Evolutionary conservation across 1,140 invertebrate genomes (phyloP), one percentile per base, ranked within the genome.

Genomic region (Metaphire vulgaris): DNA sequence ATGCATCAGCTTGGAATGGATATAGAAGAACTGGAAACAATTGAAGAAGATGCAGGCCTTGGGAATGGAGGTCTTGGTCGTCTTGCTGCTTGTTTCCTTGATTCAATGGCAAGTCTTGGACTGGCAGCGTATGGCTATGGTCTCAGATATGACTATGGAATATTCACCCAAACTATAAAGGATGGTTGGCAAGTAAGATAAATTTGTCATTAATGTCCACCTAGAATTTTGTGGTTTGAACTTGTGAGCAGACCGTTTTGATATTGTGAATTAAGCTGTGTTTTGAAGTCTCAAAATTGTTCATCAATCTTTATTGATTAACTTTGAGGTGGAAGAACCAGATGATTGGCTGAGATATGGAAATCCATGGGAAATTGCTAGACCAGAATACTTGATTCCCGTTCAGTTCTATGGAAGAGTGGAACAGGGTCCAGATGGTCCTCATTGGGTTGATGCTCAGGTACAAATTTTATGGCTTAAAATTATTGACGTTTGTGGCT

Each of bases 21-120:
- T 83, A 98, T 99, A 85, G 98, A 99, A 87, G 96, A 98, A 85
- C 85, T 99, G 65, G 95, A 99, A 87, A 94, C 96, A 80, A 88
- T 98, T 71, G 97, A 99, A 87, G 95, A 97, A 88, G 97, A 99
- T 88, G 96, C 97, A 77, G 97, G 97, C 77, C 88, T 99, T 26
- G 97, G 97, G 79, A 99, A 99, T 86, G 97, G 97, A 76, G 97
- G 97, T 82, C 88, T 99, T 16, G 97, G 97, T 72, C 91, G 97
- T 77, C 87, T 99, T 78, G 97, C 97, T 66, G 97, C 97, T 68
- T 99, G 97, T 83, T 99, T 99, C 88, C 88, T 99, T 0, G 97
- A 99, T 87, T 99, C 96, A 14, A 99, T 99, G 97, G 89, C 89
- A 72, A 99, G 97, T 0, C 88, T 99, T n/a, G 97, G 97, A n/a